These are phyloP conservation scores for Oophaga sylvatica DNA, from an alignment of 2,797 vertebrate genomes.

Conservation along the genomic window DNA sequence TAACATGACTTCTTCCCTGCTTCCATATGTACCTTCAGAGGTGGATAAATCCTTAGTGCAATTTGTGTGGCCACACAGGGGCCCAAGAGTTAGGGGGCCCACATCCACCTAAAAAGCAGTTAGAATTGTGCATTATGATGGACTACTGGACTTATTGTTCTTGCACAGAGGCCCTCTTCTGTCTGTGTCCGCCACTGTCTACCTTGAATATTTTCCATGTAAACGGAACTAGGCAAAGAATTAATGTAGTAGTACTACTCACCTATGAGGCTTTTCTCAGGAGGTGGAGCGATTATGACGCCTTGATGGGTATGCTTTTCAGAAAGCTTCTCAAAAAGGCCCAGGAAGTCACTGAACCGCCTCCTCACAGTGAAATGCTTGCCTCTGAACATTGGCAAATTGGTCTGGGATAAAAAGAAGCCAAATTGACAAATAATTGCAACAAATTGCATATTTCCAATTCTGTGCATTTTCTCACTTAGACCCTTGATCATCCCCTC, in stretches of 20 bases:
- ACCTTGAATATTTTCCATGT: background rate
- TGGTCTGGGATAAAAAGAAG: constrained; percentile 77
- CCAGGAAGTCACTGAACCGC: constrained; percentile 97
- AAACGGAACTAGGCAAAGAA: background rate
- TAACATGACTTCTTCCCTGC: background rate
- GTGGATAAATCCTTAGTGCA: too few relatives aligned
- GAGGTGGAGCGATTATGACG: constrained; percentile 92
- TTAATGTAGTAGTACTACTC: constrained; percentile 18
- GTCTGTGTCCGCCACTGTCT: background rate
- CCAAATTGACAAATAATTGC: background rate
- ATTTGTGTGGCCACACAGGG: too few relatives aligned
- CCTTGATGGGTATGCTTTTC: constrained; percentile 94
- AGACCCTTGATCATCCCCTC: background rate
- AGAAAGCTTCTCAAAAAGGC: constrained; percentile 92
- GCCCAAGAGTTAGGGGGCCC: too few relatives aligned
- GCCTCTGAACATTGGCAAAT: constrained; percentile 89
- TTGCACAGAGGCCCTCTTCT: too few relatives aligned
- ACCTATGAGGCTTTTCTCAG: constrained; percentile 97
- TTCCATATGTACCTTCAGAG: too few relatives aligned
- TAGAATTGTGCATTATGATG: too few relatives aligned
- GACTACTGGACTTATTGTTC: too few relatives aligned
- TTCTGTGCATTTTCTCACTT: background rate
- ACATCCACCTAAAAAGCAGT: too few relatives aligned
- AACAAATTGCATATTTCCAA: background rate
- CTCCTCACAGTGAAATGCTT: constrained; percentile 89